phyloP scores from a whole-genome alignment of 2,797 vertebrate genomes.

The Zalophus californianus region DNA sequence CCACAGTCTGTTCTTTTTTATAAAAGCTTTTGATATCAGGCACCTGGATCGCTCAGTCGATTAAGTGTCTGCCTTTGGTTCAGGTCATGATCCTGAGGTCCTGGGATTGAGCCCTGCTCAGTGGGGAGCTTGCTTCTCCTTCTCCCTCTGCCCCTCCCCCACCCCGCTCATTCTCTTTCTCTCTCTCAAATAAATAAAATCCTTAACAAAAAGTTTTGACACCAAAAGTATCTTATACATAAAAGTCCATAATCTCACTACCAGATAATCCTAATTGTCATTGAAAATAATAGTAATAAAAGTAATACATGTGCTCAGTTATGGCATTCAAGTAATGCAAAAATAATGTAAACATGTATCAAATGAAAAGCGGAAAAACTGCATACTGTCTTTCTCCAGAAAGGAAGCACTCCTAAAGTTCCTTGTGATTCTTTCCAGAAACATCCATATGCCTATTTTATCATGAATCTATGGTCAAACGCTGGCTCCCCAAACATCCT shows the following conservation, averaged over 20 bases:
- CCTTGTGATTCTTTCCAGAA: background rate
- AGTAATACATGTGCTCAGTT: background rate
- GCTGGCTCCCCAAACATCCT: background rate
- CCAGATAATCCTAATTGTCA: background rate
- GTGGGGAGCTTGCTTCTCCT: no score
- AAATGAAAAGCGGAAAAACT: background rate
- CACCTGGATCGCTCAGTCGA: background rate
- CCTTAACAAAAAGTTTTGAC: background rate
- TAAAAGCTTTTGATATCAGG: background rate
- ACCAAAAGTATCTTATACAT: background rate
- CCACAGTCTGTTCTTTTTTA: background rate
- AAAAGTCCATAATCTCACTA: background rate
- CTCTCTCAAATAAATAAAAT: background rate
- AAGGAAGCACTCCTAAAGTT: background rate
- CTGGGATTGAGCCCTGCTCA: background rate
- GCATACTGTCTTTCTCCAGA: background rate
- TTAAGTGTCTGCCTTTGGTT: background rate
- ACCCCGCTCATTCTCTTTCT: background rate
- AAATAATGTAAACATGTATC: background rate
- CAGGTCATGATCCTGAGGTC: background rate
- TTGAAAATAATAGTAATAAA: background rate
- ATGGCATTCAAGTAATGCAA: background rate
- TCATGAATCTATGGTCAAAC: no score
- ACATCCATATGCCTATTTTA: background rate
- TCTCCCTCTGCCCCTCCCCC: background rate